These are phyloP conservation scores for Hycleus cichorii DNA, from an alignment of 1,140 invertebrate species.

Conservation along the genomic window DNA sequence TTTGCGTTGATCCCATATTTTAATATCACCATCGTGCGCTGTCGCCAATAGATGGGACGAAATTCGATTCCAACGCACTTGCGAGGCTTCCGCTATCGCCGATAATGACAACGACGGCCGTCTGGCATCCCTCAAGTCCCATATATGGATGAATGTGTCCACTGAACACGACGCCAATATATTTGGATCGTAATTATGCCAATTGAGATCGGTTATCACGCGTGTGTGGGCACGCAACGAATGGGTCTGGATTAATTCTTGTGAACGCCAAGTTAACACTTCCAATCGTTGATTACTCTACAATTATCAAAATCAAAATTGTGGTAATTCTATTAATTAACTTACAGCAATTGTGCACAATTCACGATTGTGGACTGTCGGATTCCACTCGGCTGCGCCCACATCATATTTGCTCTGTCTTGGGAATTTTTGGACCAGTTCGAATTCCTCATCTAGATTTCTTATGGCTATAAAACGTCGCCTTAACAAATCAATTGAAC, in stretches of 20 bases:
- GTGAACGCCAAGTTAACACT: slow-evolving; percentile 65
- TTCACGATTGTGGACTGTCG: slow-evolving; percentile 65
- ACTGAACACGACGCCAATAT: slow-evolving; percentile 87
- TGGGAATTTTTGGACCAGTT: slow-evolving; percentile 69
- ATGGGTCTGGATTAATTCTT: slow-evolving; percentile 59
- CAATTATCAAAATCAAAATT: slow-evolving; percentile 23
- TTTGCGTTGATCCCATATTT: slow-evolving; percentile 92
- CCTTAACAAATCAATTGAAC: slow-evolving; percentile 42
- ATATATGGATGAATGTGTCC: slow-evolving; percentile 88
- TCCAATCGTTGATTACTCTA: slow-evolving; percentile 80
- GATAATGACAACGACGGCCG: slow-evolving; percentile 74
- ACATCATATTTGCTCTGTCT: slow-evolving; percentile 92
- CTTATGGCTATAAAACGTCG: slow-evolving; percentile 76
- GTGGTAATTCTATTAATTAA: slow-evolving; percentile 17
- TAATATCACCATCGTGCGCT: slow-evolving; percentile 89
- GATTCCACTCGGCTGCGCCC: slow-evolving; percentile 87
- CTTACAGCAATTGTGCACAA: slow-evolving; percentile 85
- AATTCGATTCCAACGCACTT: slow-evolving; percentile 89
- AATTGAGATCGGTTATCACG: slow-evolving; percentile 87
- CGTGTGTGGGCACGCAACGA: slow-evolving; percentile 79
- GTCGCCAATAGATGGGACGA: slow-evolving; percentile 80
- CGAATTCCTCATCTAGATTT: slow-evolving; percentile 58
- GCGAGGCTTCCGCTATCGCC: slow-evolving; percentile 78
- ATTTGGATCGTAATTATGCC: slow-evolving; percentile 85
- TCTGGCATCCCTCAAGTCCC: slow-evolving; percentile 82